Evolutionary conservation across 2,113 vertebrate species (phyloP).

Genomic region (Burhinus oedicnemus): DNA sequence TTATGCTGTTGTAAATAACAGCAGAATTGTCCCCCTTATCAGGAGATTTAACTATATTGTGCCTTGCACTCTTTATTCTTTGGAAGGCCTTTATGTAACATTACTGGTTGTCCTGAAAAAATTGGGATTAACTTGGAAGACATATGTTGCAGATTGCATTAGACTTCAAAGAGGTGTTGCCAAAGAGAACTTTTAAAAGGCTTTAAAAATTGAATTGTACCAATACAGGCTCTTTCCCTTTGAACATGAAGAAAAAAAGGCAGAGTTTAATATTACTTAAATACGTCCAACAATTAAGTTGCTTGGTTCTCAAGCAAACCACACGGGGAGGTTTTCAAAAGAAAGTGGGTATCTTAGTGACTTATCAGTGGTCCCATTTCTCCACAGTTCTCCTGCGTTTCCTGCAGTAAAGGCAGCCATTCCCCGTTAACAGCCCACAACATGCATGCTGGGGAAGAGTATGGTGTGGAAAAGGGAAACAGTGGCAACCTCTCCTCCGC

Average conservation of each 20-base stretch:
- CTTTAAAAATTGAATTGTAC: conserved; percentile 31
- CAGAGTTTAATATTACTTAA: conserved; percentile 45
- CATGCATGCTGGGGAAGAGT: fast-evolving
- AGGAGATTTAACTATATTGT: background rate
- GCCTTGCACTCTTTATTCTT: conserved; percentile 14
- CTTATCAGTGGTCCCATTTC: background rate
- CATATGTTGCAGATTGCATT: conserved; percentile 54
- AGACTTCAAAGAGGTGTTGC: conserved; percentile 63
- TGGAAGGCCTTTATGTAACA: conserved; percentile 11
- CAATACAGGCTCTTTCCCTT: background rate
- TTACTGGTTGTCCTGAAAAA: conserved; percentile 47
- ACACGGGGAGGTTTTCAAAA: background rate
- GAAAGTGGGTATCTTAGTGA: background rate
- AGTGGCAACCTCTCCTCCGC: background rate
- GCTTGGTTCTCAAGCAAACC: background rate
- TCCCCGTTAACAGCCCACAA: background rate
- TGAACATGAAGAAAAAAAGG: background rate
- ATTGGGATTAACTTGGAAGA: conserved; percentile 58
- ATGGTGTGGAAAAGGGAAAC: fast-evolving
- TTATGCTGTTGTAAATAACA: background rate
- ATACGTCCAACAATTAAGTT: background rate
- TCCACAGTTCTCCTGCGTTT: background rate
- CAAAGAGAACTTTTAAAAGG: conserved; percentile 55
- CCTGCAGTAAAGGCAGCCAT: background rate
- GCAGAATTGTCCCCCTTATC: background rate